Conservation (phyloP, 1,140 invertebrate species). For the Heliothis subflexa region DNA sequence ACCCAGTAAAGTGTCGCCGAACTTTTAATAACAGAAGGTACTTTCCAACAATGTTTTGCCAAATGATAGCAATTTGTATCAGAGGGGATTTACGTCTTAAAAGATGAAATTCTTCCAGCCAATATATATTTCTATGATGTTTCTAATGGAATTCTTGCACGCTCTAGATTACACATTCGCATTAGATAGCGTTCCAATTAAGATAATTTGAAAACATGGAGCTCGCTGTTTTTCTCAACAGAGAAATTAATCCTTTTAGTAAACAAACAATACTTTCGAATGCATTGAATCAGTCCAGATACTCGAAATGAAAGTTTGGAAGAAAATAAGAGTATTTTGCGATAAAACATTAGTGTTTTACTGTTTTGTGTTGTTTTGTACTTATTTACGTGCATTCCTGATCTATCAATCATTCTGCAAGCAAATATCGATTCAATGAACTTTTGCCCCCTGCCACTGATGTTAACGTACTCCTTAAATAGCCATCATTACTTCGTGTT, state of each 20-base stretch:
- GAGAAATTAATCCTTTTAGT: neutral
- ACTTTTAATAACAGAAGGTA: conserved; percentile 32
- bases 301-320: neutral
- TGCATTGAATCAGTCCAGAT: neutral
- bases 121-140: conserved; percentile 20
- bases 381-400: neutral
- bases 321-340: neutral
- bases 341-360: neutral
- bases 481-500: neutral
- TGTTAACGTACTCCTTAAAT: neutral
- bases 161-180: neutral
- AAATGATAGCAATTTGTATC: conserved; percentile 27
- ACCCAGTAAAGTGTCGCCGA: conserved; percentile 41
- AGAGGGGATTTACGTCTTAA: conserved; percentile 15
- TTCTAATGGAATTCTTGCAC: neutral
- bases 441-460: conserved; percentile 9
- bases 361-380: neutral
- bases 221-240: too few species aligned
- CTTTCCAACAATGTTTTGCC: conserved; percentile 28
- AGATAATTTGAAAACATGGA: too few species aligned
- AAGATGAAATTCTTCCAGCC: conserved; percentile 2
- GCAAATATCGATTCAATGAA: conserved; percentile 15
- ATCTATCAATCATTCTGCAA: conserved; percentile 18
- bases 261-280: neutral
- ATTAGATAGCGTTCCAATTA: too few species aligned